Evolutionary conservation across 2,797 vertebrate genomes (phyloP), one percentile per base, ranked within the genome.

Genomic region (Rachycentron canadum): DNA sequence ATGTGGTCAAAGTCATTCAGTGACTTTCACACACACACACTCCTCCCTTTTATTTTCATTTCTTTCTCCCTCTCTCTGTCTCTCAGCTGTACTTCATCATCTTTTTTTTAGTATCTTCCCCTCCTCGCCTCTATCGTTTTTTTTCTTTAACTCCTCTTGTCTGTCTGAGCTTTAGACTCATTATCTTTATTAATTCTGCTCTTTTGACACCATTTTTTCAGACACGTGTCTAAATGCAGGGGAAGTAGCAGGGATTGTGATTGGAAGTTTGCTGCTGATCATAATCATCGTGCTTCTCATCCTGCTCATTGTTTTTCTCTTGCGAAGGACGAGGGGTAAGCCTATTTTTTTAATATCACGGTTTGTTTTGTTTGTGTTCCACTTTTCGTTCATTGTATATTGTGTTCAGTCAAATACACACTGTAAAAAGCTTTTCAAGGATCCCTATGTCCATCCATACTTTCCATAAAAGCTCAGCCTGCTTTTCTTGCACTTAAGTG

Each of bases 161-260:
- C 72, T 72, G 69, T 71, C 87, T 82, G 57, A 61, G 77, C 79
- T 69, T 65, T 71, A 86, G 76, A 88, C 84, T 84, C 80, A 85
- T 91, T 89, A 87, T 90, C 84, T 83, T 90, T 85, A 87, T 84
- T 86, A 84, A 89, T 88, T 84, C 49, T 65, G 47, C 49, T 40
- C 53, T 47, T 61, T 43, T 72, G 72, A 84, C 83, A 73, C 62
- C 52, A 36, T 66, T 83, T 34, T 74, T 86, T 69, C 89, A 96
- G 95, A 70, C 62, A 73, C 81, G 3, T 96, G 95, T 83, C 91
- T 96, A 17, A 86, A 91, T 40, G 91, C n/a, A 0, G 96, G 95
- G 0, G 96, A 96, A 74, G 96, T 98, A 16, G 95, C 93, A 0
- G 97, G 96, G 72, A 96, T 97, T 3, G 94, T 96, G 65, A 91